These are phyloP conservation scores for Drosophila atroscutellata DNA, from an alignment of 2,888 invertebrate species.

Conservation along the genomic window DNA sequence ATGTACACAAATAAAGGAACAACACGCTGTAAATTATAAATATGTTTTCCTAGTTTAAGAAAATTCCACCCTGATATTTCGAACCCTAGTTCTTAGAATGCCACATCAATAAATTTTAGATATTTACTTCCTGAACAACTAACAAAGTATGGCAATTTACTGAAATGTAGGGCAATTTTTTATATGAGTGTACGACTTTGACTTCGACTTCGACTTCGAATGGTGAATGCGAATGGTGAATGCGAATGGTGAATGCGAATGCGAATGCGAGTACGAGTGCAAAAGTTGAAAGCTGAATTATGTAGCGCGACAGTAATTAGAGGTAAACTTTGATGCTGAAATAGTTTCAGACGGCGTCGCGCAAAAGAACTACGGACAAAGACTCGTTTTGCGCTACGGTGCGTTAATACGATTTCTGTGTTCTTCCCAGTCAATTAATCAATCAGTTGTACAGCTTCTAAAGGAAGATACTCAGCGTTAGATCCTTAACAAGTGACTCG, in stretches of 20 bases:
- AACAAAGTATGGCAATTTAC: not conserved
- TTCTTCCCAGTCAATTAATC: slow-evolving; percentile 15
- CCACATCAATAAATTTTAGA: not conserved
- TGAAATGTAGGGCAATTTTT: not conserved
- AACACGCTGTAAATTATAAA: not conserved
- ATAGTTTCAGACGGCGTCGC: slow-evolving; percentile 67
- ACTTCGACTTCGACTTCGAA: slow-evolving; percentile 8
- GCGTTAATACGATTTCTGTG: not conserved
- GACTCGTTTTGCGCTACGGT: slow-evolving; percentile 2
- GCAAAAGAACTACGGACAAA: slow-evolving; percentile 5
- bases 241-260: not conserved
- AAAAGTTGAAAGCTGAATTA: slow-evolving; percentile 68
- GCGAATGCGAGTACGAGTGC: slow-evolving; percentile 13
- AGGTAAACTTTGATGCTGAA: slow-evolving; percentile 70
- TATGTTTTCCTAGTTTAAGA: not conserved
- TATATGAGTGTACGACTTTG: not conserved
- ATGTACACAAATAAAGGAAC: no score
- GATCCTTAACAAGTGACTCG: not conserved
- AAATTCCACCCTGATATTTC: not conserved
- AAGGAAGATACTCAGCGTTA: not conserved
- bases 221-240: not conserved
- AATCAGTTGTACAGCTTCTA: not conserved
- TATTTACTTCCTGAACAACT: not conserved
- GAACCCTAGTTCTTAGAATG: not conserved
- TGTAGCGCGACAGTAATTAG: slow-evolving; percentile 78